Evolutionary conservation across 2,888 invertebrate genomes (phyloP).

Genomic region (Drosophila trichaetosa): DNA sequence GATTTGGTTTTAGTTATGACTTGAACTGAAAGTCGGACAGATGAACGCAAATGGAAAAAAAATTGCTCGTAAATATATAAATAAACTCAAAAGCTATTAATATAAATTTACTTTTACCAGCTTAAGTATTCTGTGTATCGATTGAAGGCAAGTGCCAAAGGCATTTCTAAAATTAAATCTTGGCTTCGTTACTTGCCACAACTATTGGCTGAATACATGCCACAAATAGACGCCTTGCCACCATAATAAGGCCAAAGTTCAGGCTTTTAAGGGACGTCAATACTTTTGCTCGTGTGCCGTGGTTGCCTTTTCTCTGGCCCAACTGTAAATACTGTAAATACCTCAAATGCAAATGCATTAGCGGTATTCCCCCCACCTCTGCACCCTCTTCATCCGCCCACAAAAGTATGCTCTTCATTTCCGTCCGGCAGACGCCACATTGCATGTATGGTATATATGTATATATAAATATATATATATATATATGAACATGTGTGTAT

Average conservation of each 20-base stretch:
- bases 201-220: conserved; percentile 10
- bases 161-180: conserved; percentile 15
- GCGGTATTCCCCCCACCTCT: conserved; percentile 10
- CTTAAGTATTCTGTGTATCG: conserved; percentile 3
- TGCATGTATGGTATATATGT: conserved; percentile 6
- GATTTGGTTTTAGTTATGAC: conserved; percentile 48
- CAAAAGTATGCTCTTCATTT: conserved; percentile 59
- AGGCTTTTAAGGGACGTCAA: conserved; percentile 35
- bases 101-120: neutral
- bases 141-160: neutral
- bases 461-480: neutral
- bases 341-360: conserved; percentile 74
- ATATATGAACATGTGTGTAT: neutral
- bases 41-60: conserved; percentile 25
- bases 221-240: neutral
- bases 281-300: conserved; percentile 23
- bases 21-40: conserved; percentile 9
- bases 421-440: conserved; percentile 17
- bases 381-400: conserved; percentile 13
- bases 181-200: conserved; percentile 1
- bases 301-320: conserved; percentile 28
- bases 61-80: conserved; percentile 9
- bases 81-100: neutral
- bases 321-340: conserved; percentile 55
- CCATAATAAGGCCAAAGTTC: conserved; percentile 56